Base-by-base conservation (phyloP, 2,888 invertebrate species). In the Cheilosia scutellata region DNA sequence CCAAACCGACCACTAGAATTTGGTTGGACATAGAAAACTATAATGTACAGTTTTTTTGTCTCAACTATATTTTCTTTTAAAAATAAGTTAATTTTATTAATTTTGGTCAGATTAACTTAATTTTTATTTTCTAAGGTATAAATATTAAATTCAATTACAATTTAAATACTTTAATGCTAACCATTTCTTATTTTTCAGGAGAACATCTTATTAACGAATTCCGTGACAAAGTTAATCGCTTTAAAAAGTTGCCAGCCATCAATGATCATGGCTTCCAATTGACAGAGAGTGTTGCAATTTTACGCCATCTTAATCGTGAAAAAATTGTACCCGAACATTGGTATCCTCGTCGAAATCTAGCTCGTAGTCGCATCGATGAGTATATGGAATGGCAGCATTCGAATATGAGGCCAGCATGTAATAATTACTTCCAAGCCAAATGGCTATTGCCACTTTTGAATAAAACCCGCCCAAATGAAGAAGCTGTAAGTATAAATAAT, bases 321-420 rank as follows among this genome's bases (percentile, higher is more conserved):
- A 92, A 93, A 88, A 88, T 93, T 11, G 90, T 94, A 5, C 92
- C 92, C 31, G 94, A 95, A 87, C 94, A 95, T 88, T 95, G 95
- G 95, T 96, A 96, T 91, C 96, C 96, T 0, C 93, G 92, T 58
- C 94, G 95, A 71, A 92, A 93, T 25, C 92, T 94, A 87, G 90
- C 92, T 27, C 94, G 94, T 89, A 95, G 95, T 0, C 93, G 93
- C 87, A 94, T 96, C 42, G 96, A 96, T 89, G 95, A 96, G 91
- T 95, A 94, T 90, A 92, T 96, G 82, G 94, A 95, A 90, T 96
- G 96, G 96, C 96, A 96, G 88, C 96, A 96, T 89, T 90, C 93
- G 13, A 95, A 95, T 89, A 93, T 94, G 60, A 92, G 95, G 71
- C 88, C 93, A 4, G 92, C 93, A 84, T 94, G 95, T 87, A 93